Evolutionary conservation across 2,888 invertebrate genomes (phyloP), one percentile per base, ranked within the genome.

Genomic region (Automeris io): DNA sequence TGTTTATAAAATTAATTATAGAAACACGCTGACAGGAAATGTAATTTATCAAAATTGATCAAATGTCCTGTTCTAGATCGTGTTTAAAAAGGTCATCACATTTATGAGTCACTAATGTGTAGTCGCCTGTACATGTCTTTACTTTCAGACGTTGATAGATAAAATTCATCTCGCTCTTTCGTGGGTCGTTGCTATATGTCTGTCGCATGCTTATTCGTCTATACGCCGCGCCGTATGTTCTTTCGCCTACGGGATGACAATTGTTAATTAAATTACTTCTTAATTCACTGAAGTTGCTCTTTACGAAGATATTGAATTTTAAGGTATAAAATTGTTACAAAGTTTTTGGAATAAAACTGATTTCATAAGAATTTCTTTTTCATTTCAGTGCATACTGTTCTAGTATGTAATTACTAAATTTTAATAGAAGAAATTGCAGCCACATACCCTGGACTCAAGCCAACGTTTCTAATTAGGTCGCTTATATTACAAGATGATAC

Each of bases 251-350:
- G 59, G 66, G 51, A 57, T 69, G 66, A 71, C 73, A 70, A 72
- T 67, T 76, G 78, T 73, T 80, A 78, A 79, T 81, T 79, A 66
- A 76, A 75, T 77, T 73, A 76, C 63, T 64, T 54, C 60, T 60
- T n/a, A n/a, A n/a, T n/a, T n/a, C n/a, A n/a, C n/a, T n/a, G n/a
- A n/a, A n/a, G n/a, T n/a, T n/a, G n/a, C n/a, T n/a, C n/a, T n/a
- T n/a, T n/a, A n/a, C n/a, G n/a, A n/a, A n/a, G n/a, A n/a, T n/a
- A n/a, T n/a, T n/a, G n/a, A n/a, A n/a, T n/a, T n/a, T n/a, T n/a
- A n/a, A n/a, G n/a, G n/a, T n/a, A n/a, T n/a, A n/a, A n/a, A n/a
- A n/a, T n/a, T n/a, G n/a, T n/a, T n/a, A n/a, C n/a, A n/a, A n/a
- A n/a, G n/a, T n/a, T n/a, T 11, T 18, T 29, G 1, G 8, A 29